phyloP scores from a whole-genome alignment of 2,797 vertebrate genomes.

The Cossypha heuglini region DNA sequence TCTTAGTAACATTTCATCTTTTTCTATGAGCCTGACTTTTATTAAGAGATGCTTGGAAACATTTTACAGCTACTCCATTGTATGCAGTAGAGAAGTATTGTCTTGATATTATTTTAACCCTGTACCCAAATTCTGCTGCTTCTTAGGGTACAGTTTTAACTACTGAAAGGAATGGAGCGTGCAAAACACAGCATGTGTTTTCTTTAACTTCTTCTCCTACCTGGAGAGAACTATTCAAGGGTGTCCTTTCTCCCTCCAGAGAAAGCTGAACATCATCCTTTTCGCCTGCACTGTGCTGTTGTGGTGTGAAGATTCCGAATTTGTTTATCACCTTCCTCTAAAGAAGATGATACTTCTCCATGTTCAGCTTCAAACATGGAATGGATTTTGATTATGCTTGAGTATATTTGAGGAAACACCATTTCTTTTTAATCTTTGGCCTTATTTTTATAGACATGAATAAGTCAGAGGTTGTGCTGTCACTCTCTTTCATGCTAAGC shows the following conservation, averaged over 20 bases:
- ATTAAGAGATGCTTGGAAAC: not conserved
- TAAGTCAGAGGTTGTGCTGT: not conserved
- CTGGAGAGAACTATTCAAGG: not conserved
- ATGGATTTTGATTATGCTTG: not conserved
- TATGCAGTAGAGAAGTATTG: not conserved
- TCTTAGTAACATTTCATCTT: not conserved
- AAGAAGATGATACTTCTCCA: not conserved
- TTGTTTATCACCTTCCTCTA: not conserved
- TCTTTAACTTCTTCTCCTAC: not conserved
- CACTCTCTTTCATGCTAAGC: not conserved
- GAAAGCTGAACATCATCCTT: not conserved
- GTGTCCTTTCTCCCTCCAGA: not conserved
- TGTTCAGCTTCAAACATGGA: not conserved
- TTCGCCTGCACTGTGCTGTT: not conserved
- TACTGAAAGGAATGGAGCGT: not conserved
- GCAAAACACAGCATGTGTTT: not conserved
- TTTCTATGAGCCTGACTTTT: not conserved
- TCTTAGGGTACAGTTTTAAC: not conserved
- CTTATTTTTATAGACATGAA: not conserved
- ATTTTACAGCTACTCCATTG: not conserved
- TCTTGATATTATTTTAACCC: not conserved
- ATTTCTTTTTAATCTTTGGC: not conserved
- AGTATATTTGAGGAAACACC: not conserved
- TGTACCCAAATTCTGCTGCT: not conserved
- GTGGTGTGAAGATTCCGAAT: not conserved